Evolutionary conservation across 2,888 invertebrate species (phyloP).

Genomic region (Apamea monoglypha): DNA sequence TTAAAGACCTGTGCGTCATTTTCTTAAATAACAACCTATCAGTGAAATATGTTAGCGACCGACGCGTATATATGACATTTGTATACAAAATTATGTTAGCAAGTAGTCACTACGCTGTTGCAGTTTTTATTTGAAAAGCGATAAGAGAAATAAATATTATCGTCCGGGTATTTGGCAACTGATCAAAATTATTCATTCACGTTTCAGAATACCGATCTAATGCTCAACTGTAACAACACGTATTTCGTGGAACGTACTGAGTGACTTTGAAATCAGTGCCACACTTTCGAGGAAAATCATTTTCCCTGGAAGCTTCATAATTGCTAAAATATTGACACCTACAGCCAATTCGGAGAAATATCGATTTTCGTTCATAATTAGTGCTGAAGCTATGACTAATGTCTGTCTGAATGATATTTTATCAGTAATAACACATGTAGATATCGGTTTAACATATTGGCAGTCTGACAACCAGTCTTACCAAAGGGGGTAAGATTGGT

Average conservation of each 20-base stretch:
- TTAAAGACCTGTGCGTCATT: background rate
- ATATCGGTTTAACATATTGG: background rate
- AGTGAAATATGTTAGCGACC: background rate
- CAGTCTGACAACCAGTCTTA: too few relatives aligned
- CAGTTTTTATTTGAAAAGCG: slow-evolving; percentile 17
- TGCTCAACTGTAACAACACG: slow-evolving; percentile 20
- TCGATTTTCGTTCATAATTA: slow-evolving; percentile 11
- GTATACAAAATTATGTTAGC: background rate
- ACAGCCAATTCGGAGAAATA: background rate
- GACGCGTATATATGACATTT: background rate
- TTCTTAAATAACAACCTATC: background rate
- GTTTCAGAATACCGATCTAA: background rate
- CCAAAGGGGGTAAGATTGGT: too few relatives aligned
- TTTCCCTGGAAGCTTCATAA: background rate
- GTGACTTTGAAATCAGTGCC: background rate
- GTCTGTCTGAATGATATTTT: too few relatives aligned
- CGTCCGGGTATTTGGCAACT: slow-evolving; percentile 38
- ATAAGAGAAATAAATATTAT: slow-evolving; percentile 24
- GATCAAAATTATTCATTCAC: slow-evolving; percentile 42
- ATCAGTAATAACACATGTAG: background rate
- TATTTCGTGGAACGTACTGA: background rate
- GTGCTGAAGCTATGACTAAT: background rate
- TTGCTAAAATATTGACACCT: slow-evolving; percentile 3
- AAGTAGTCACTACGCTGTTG: background rate
- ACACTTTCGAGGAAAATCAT: slow-evolving; percentile 15